A percentile compares a stretch with the other conserved stretches of the same genome.
These are phyloP conservation scores for Lucifuga dentata DNA, from an alignment of 2,113 vertebrate species.

Conservation along the genomic window DNA sequence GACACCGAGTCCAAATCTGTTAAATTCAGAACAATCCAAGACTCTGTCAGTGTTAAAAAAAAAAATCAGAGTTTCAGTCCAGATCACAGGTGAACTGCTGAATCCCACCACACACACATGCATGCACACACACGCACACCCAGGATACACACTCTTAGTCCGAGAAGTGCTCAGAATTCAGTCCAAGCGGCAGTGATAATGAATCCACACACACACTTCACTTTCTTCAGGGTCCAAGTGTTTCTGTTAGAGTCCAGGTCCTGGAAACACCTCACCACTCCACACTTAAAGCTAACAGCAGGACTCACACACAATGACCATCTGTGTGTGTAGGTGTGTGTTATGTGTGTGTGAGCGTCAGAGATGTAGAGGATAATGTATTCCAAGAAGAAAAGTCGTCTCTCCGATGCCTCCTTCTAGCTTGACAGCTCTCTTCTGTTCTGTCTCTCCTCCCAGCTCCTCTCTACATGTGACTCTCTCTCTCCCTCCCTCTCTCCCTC, in stretches of 20 bases:
- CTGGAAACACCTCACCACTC: slow-evolving; percentile 46
- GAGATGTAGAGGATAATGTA: slow-evolving; percentile 45
- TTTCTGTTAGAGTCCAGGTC: slow-evolving; percentile 46
- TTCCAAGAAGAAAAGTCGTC: slow-evolving; percentile 63
- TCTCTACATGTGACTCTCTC: slow-evolving; percentile 59
- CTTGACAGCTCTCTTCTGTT: slow-evolving; percentile 75
- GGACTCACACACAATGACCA: slow-evolving; percentile 33
- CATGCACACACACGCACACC: slow-evolving; percentile 4
- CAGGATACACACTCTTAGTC: slow-evolving; percentile 14
- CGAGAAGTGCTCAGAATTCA: too few relatives aligned
- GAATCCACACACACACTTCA: slow-evolving; percentile 34
- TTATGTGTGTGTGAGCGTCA: slow-evolving; percentile 37
- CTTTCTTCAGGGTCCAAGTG: slow-evolving; percentile 31
- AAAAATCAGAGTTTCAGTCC: background rate
- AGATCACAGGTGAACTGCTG: slow-evolving; percentile 3
- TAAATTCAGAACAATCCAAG: slow-evolving; percentile 9
- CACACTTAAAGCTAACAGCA: slow-evolving; percentile 14
- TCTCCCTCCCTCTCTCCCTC: slow-evolving; percentile 31
- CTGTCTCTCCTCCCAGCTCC: slow-evolving; percentile 60
- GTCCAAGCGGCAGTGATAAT: slow-evolving; percentile 41
- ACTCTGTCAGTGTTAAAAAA: too few relatives aligned
- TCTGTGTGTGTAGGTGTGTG: slow-evolving; percentile 23
- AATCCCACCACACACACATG: slow-evolving; percentile 1
- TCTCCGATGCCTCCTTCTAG: slow-evolving; percentile 60
- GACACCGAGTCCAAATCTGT: background rate